Conservation (phyloP, 2,797 vertebrate genomes). For the Galaxias olidus region DNA sequence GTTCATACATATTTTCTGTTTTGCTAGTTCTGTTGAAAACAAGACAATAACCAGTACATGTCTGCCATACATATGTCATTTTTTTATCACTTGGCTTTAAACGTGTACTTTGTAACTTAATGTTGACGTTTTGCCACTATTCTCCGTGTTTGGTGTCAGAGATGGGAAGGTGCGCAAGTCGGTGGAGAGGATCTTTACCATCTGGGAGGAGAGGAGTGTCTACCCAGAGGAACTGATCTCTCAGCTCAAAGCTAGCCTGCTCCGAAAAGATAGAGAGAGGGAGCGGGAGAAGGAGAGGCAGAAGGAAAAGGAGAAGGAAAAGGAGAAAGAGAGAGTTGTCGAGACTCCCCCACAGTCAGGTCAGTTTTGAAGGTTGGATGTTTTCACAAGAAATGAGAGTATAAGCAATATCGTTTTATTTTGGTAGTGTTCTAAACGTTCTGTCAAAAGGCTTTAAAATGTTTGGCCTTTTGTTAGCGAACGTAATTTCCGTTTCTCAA, state of each 20-base stretch:
- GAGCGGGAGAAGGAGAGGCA: conserved; percentile 36
- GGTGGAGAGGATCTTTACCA: conserved; percentile 93
- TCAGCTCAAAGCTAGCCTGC: conserved; percentile 83
- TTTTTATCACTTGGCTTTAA: too few species aligned
- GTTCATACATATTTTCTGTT: not conserved
- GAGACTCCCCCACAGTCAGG: conserved; percentile 45
- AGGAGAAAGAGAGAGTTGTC: conserved; percentile 35
- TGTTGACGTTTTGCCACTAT: not conserved
- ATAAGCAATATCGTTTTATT: too few species aligned
- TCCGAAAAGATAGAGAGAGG: conserved; percentile 77
- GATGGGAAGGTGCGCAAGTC: conserved; percentile 92
- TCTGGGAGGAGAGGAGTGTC: conserved; percentile 96
- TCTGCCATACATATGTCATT: too few species aligned
- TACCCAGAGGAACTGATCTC: conserved; percentile 91
- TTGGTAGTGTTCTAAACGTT: too few species aligned
- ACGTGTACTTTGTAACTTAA: too few species aligned
- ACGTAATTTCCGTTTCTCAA: too few species aligned
- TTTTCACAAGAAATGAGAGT: too few species aligned
- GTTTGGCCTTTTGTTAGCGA: too few species aligned
- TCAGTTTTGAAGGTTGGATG: conserved; percentile 47
- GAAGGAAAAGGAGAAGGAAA: conserved; percentile 48
- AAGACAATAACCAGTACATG: too few species aligned
- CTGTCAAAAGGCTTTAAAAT: too few species aligned
- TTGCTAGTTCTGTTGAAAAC: not conserved
- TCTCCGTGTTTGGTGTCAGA: conserved; percentile 62